Percentiles rank a stretch among this genome's conserved stretches.
Evolutionary conservation across 2,888 invertebrate species (phyloP).

Genomic region (Amiota mariae): DNA sequence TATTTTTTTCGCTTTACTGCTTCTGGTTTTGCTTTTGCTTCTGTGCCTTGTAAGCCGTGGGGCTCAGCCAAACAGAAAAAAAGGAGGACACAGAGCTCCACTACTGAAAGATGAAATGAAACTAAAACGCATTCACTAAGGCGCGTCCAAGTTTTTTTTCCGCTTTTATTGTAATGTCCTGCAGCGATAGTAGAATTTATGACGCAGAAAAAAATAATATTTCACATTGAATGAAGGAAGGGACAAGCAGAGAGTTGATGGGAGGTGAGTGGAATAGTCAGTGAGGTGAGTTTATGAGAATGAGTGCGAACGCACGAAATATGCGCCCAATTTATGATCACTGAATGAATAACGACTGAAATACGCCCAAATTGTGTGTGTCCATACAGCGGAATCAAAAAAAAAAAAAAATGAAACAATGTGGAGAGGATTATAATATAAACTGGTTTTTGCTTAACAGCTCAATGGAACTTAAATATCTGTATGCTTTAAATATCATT

Average conservation of each 20-base stretch:
- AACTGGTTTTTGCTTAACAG: background rate
- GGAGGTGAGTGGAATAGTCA: background rate
- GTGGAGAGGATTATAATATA: background rate
- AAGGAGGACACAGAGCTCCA: conserved; percentile 22
- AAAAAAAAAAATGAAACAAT: too few species aligned
- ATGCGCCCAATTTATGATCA: conserved; percentile 5
- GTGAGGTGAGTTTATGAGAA: background rate
- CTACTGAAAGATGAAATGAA: conserved; percentile 51
- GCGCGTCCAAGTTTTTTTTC: background rate
- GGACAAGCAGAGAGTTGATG: background rate
- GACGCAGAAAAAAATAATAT: conserved; percentile 14
- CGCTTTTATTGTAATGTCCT: conserved; percentile 27
- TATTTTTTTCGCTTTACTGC: too few species aligned
- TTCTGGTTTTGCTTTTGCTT: background rate
- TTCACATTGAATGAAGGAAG: background rate
- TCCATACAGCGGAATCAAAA: background rate
- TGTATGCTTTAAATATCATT: background rate
- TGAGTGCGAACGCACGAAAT: background rate
- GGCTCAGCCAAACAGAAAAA: background rate
- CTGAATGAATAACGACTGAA: background rate
- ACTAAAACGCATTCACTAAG: background rate
- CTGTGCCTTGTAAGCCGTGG: conserved; percentile 39
- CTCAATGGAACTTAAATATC: background rate
- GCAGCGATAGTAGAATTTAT: conserved; percentile 28
- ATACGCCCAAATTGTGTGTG: background rate